phyloP scores from a whole-genome alignment of 2,797 vertebrate genomes.

The Ptychobarbus kaznakovi region DNA sequence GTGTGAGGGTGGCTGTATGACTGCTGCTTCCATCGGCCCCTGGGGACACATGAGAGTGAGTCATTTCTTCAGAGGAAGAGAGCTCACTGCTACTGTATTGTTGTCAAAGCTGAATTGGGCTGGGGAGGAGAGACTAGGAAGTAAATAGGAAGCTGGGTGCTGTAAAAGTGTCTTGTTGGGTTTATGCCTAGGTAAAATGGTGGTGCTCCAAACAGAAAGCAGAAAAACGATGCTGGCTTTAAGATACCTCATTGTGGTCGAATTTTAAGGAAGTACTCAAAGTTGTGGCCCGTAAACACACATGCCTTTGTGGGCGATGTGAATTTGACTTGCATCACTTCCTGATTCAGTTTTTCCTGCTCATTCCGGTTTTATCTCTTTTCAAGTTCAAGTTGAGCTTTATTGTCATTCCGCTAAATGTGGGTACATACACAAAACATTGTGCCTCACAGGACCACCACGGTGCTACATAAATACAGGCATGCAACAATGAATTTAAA shows the following conservation, averaged over 20 bases:
- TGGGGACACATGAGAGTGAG: slow-evolving; percentile 36
- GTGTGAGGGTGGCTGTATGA: slow-evolving; percentile 28
- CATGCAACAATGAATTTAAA: too few species aligned
- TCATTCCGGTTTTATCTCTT: neutral
- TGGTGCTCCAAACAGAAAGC: neutral
- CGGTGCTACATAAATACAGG: too few species aligned
- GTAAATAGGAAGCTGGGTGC: slow-evolving; percentile 9
- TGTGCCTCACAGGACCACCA: too few species aligned
- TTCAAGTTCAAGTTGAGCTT: too few species aligned
- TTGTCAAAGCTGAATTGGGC: slow-evolving; percentile 14
- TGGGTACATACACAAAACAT: too few species aligned
- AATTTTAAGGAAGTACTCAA: neutral
- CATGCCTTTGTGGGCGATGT: neutral
- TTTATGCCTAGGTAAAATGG: neutral
- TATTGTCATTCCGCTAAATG: too few species aligned
- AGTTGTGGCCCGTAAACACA: neutral
- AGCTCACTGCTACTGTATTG: slow-evolving; percentile 28
- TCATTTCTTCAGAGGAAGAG: slow-evolving; percentile 27
- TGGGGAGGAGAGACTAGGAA: slow-evolving; percentile 18
- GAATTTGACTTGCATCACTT: neutral
- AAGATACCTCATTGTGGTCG: neutral
- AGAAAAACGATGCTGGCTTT: neutral
- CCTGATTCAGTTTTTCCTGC: neutral
- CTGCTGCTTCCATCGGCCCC: slow-evolving; percentile 11
- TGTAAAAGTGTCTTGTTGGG: slow-evolving; percentile 6